A percentile compares a stretch with the other conserved stretches of the same genome.
These are phyloP conservation scores for Cavia porcellus DNA, from an alignment of 2,113 vertebrate species.

Conservation along the genomic window DNA sequence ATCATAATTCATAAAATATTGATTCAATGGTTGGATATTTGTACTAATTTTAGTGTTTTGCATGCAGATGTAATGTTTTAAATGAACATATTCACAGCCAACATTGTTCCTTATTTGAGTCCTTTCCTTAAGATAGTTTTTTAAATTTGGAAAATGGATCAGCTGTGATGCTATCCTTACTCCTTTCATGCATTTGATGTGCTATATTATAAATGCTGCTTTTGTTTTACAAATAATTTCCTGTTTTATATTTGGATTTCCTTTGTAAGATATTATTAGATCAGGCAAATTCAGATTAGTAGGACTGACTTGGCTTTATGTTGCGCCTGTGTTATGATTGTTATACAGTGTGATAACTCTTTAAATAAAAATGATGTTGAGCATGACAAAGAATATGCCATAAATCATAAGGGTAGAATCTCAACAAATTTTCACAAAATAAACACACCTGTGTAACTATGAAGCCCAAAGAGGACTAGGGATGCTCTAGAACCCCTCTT, in stretches of 20 bases:
- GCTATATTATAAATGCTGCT: slow-evolving; percentile 54
- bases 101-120: slow-evolving; percentile 35
- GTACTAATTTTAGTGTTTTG: slow-evolving; percentile 48
- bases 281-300: slow-evolving; percentile 57
- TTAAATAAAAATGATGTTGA: slow-evolving; percentile 27
- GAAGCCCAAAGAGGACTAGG: background rate
- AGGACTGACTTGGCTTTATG: slow-evolving; percentile 46
- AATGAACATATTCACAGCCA: slow-evolving; percentile 51
- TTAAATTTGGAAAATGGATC: slow-evolving; percentile 58
- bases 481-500: background rate
- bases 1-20: slow-evolving; percentile 61
- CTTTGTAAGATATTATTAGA: slow-evolving; percentile 26
- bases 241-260: slow-evolving; percentile 57
- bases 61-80: slow-evolving; percentile 37
- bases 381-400: background rate
- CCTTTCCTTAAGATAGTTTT: slow-evolving; percentile 30
- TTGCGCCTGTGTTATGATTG: background rate
- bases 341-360: slow-evolving; percentile 15
- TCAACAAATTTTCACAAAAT: slow-evolving; percentile 26
- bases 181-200: slow-evolving; percentile 43
- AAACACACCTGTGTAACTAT: background rate
- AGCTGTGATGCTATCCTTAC: background rate
- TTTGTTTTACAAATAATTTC: slow-evolving; percentile 65
- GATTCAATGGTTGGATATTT: slow-evolving; percentile 35
- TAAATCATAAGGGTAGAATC: background rate